Evolutionary conservation across 2,797 vertebrate species (phyloP), one percentile per base, ranked within the genome.

Genomic region (Hydrocynus forskahlii): DNA sequence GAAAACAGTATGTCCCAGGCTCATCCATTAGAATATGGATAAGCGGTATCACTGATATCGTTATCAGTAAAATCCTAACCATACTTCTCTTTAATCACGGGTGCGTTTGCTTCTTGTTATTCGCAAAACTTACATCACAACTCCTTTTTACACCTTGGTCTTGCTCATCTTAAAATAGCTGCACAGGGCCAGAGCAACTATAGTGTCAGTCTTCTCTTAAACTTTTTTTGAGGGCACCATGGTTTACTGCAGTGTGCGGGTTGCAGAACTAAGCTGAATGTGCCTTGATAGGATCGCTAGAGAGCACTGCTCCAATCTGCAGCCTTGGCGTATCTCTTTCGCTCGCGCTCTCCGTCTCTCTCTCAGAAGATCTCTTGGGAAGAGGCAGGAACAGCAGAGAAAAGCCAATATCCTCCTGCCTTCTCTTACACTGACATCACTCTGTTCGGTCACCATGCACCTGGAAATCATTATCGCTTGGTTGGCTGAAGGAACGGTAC

Each of bases 381-480:
- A 67, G 19, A 73, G 67, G 55, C 66, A 73, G 72, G 79, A 79
- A 55, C 80, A 81, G 40, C 45, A 59, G n/a, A 35, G 43, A 76
- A 50, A 85, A 77, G 72, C 71, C 63, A 83, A 83, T 75, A 69
- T 75, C 75, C 75, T 78, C 59, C 48, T 1, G 59, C 73, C 78
- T 80, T 72, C 73, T 77, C 70, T 71, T 70, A 74, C 66, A 43
- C 55, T 70, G 74, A 72, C 81, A 69, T 81, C 75, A 83, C 74
- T 52, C 38, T 14, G 57, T 70, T 25, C 52, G 43, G 40, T 62
- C 67, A 81, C 54, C 17, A 68, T 23, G 78, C 76, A 83, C 75
- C 84, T 82, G 81, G 77, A 85, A 79, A 66, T 78, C 63, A 85
- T 85, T 70, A 80, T 48, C 19, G 43, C 78, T 79, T 14, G 4